These are phyloP conservation scores for Ophion slaviceki DNA, from an alignment of 2,888 invertebrate species.

Conservation along the genomic window DNA sequence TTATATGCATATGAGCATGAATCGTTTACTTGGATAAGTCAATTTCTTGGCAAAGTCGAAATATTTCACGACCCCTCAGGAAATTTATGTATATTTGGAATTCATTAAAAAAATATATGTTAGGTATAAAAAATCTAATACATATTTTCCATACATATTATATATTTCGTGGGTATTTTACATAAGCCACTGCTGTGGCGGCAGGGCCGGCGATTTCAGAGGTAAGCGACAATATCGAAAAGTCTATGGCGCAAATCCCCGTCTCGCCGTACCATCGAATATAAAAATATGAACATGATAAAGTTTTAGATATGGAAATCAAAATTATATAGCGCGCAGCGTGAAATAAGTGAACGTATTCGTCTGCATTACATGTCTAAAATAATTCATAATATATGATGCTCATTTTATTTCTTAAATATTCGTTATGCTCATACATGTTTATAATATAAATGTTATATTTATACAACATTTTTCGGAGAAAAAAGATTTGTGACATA, in stretches of 20 bases:
- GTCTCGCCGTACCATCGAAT: neutral
- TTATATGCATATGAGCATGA: too few species aligned
- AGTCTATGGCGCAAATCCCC: neutral
- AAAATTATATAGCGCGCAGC: neutral
- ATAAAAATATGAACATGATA: neutral
- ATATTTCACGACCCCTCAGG: too few species aligned
- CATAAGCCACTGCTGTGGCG: conserved; percentile 6
- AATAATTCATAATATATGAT: too few species aligned
- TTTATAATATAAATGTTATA: too few species aligned
- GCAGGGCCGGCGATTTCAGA: neutral
- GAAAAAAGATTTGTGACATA: too few species aligned
- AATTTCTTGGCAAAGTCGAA: neutral
- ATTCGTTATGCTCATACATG: too few species aligned
- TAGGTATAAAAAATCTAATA: neutral
- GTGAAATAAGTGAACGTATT: neutral
- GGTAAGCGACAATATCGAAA: conserved; percentile 10
- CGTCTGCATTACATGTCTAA: neutral
- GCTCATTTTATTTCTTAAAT: too few species aligned
- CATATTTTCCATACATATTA: neutral
- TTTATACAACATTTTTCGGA: too few species aligned
- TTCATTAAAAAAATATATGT: conserved; percentile 6
- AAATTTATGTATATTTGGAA: neutral
- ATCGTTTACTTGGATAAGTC: too few species aligned
- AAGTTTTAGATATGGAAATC: neutral
- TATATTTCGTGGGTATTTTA: conserved; percentile 5